phyloP scores from a whole-genome alignment of 2,113 vertebrate genomes.

The Apeltes quadracus region DNA sequence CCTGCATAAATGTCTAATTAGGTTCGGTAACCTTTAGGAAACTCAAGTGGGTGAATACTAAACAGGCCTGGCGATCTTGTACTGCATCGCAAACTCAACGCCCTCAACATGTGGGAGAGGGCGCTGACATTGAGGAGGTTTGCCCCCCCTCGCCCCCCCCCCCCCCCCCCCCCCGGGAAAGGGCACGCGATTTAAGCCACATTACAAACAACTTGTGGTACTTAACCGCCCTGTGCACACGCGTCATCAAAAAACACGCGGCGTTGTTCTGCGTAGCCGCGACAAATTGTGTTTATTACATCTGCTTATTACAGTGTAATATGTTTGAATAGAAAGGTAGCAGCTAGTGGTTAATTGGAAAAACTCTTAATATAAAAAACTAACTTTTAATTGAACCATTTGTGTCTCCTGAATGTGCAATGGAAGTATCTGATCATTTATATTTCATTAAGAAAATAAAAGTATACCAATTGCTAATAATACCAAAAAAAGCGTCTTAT shows the following conservation, averaged over 20 bases:
- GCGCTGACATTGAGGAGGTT: conserved; percentile 74
- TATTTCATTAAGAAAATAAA: neutral
- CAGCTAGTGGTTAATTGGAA: neutral
- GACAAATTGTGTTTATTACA: neutral
- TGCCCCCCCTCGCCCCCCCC: conserved; percentile 48
- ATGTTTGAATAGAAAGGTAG: neutral
- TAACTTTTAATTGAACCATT: neutral
- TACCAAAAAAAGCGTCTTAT: neutral
- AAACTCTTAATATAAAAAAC: neutral
- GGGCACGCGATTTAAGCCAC: conserved; percentile 73
- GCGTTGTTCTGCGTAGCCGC: too few species aligned
- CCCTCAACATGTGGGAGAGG: conserved; percentile 75
- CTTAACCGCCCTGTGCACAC: too few species aligned
- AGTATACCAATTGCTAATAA: neutral
- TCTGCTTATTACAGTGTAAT: neutral
- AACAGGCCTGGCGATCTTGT: conserved; percentile 71
- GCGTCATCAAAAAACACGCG: too few species aligned
- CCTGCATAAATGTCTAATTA: conserved; percentile 85
- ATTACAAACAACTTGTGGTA: too few species aligned
- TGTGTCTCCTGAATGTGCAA: too few species aligned
- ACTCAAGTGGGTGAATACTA: conserved; percentile 81
- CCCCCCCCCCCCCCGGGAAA: conserved; percentile 61
- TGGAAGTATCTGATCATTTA: neutral
- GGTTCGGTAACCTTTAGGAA: conserved; percentile 84
- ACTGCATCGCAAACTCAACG: conserved; percentile 79